Evolutionary conservation across 2,888 invertebrate species (phyloP), one percentile per base, ranked within the genome.

Genomic region (Drosophila mercatorum): DNA sequence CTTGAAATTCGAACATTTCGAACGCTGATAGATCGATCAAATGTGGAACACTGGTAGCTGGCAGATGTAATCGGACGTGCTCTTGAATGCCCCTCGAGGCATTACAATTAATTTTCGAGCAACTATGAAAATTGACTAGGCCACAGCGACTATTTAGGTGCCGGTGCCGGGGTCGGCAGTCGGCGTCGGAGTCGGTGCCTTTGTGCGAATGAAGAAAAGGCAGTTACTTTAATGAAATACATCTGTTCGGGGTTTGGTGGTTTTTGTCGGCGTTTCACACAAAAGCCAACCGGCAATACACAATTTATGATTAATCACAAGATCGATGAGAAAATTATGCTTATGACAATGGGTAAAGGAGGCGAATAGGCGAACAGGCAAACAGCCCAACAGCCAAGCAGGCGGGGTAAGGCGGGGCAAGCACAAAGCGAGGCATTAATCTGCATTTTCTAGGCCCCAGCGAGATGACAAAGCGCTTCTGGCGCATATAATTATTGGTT

Each of bases 291-390:
- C 57, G 52, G 60, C 72, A 59, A 49, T 55, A 72, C 65, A 89
- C 83, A 89, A 90, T 89, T 86, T 86, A 83, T 90, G 90, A 89
- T 86, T 86, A 86, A 86, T 86, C 86, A 86, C 75, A 86, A 90
- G 90, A 86, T 86, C 86, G 86, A 86, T 86, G 86, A 75, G 90
- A 86, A 90, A 89, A 86, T 89, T 86, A 86, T 90, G 87, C 75
- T 75, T 89, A 83, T 83, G 81, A 86, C 89, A 86, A 80, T 78
- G 78, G 72, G 34, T 67, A 72, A 53, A 40, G 38, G 40, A 53
- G 53, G 53, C 51, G 4, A 76, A 60, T 52, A 68, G 53, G 34
- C 78, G 31, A 57, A 58, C 43, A 44, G 62, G n/a, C 56, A 8
- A 22, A 26, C 49, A 34, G 61, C 28, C 56, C 4, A 22, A 26